phyloP scores from a whole-genome alignment of 2,888 invertebrate genomes.

The Phortica magna region DNA sequence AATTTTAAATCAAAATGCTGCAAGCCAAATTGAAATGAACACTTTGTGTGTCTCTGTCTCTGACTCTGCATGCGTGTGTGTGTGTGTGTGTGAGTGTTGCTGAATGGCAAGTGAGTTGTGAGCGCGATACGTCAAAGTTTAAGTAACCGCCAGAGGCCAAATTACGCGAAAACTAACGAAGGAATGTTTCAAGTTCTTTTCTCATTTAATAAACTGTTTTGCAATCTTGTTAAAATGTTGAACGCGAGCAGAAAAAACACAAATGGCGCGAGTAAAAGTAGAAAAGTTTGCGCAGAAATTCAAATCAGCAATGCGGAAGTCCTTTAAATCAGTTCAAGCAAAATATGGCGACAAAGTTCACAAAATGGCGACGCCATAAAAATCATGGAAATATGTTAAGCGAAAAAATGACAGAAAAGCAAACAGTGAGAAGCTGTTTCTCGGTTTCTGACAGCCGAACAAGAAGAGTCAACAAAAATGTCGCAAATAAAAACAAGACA shows the following conservation, averaged over 20 bases:
- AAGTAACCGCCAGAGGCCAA: not conserved
- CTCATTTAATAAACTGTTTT: conserved; percentile 10
- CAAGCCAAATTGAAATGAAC: conserved; percentile 28
- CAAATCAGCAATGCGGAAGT: conserved; percentile 4
- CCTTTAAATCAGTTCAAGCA: not conserved
- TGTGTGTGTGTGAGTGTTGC: conserved; percentile 13
- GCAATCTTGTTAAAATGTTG: not conserved
- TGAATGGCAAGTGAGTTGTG: too few relatives aligned
- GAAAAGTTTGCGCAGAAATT: not conserved
- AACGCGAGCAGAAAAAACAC: not conserved
- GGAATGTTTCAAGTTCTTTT: not conserved
- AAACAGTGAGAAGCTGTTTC: conserved; percentile 40
- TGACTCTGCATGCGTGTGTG: conserved; percentile 31
- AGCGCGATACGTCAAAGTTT: not conserved
- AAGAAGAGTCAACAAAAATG: conserved; percentile 1
- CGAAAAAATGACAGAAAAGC: conserved; percentile 17
- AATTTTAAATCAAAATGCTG: conserved; percentile 63
- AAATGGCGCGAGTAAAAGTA: not conserved
- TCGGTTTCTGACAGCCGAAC: conserved; percentile 2
- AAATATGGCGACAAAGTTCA: conserved; percentile 11
- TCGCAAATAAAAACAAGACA: conserved; percentile 23
- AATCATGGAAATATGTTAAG: conserved; percentile 20
- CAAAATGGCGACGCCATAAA: conserved; percentile 30
- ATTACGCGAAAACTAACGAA: not conserved
- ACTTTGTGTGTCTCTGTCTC: conserved; percentile 16